Conservation (phyloP, 1,140 invertebrate genomes). For the Bombus superbus region DNA sequence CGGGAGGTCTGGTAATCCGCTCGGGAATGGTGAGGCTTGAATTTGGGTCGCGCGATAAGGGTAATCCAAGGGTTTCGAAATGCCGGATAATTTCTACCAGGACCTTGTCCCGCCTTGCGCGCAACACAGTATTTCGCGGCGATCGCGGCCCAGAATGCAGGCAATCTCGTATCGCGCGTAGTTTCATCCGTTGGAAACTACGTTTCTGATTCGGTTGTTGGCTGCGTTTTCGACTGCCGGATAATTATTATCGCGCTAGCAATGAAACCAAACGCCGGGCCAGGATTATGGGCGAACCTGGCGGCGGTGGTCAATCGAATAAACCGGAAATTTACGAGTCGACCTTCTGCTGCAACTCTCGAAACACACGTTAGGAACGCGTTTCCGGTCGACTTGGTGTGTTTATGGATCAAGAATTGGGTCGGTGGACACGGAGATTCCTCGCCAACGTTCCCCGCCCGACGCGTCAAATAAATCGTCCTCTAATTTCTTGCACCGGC, state of each 20-base stretch:
- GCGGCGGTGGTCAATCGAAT: not conserved
- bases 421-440: not conserved
- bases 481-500: conserved; percentile 2
- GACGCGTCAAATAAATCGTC: conserved; percentile 17
- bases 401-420: not conserved
- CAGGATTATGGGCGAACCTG: conserved; percentile 36
- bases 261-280: conserved; percentile 29
- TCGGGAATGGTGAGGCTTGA: conserved; percentile 48
- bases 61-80: conserved; percentile 68
- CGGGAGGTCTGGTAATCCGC: conserved; percentile 54
- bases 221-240: not conserved
- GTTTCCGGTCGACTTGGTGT: not conserved
- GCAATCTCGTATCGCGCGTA: conserved; percentile 48
- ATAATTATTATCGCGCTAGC: conserved; percentile 58
- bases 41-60: conserved; percentile 66
- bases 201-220: conserved; percentile 18
- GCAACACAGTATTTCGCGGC: conserved; percentile 16
- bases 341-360: not conserved
- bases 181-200: conserved; percentile 29
- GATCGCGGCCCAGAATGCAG: conserved; percentile 39
- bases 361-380: not conserved
- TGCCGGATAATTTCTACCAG: conserved; percentile 66
- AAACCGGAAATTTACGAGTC: conserved; percentile 21
- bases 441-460: not conserved
- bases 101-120: conserved; percentile 55